A percentile compares a stretch with the other conserved stretches of the same genome.
phyloP scores from a whole-genome alignment of 2,888 invertebrate species.

The Melinopterus prodromus region DNA sequence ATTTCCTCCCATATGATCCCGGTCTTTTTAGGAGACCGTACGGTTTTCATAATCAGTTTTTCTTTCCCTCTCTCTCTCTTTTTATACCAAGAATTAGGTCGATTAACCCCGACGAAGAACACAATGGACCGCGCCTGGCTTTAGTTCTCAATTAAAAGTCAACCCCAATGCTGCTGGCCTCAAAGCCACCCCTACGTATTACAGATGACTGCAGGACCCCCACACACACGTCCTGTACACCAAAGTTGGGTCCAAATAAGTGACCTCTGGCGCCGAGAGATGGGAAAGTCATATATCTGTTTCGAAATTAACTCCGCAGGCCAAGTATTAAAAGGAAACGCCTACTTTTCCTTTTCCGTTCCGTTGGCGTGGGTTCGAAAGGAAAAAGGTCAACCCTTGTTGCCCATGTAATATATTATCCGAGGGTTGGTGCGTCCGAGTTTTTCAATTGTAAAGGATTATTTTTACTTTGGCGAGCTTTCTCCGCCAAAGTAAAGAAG shows the following conservation, averaged over 20 bases:
- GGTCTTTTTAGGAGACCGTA: no score
- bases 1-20: no score
- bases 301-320: neutral
- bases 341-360: neutral
- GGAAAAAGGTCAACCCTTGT: neutral
- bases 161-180: neutral
- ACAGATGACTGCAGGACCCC: neutral
- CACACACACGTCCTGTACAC: neutral
- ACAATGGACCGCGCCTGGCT: neutral
- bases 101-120: neutral
- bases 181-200: neutral
- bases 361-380: neutral
- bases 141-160: neutral
- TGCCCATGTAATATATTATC: no score
- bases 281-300: constrained; percentile 4
- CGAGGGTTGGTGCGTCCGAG: no score
- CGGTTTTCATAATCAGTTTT: no score
- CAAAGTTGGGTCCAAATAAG: neutral
- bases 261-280: neutral
- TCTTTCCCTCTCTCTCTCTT: neutral
- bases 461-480: no score
- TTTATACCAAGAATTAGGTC: neutral
- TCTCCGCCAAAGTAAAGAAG: no score
- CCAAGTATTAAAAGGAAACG: neutral
- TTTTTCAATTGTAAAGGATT: no score